A percentile compares a stretch with the other conserved stretches of the same genome.
Evolutionary conservation across 2,888 invertebrate genomes (phyloP).

Genomic region (Apotomis betuletana): DNA sequence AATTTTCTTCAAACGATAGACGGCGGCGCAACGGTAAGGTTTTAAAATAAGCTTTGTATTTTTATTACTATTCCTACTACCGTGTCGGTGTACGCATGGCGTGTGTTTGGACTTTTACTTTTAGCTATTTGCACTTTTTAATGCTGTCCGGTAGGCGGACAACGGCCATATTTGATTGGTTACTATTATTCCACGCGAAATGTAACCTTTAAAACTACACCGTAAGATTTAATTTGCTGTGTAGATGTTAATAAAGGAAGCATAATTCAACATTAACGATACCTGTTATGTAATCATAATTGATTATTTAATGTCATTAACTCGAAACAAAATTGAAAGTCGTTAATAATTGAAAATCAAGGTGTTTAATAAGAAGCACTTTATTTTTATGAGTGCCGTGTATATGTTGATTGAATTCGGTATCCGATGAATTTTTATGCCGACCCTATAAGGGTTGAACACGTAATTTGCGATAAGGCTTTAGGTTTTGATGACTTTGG

Average conservation of each 20-base stretch:
- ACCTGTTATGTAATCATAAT: slow-evolving; percentile 29
- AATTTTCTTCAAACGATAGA: not conserved
- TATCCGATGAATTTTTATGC: slow-evolving; percentile 60
- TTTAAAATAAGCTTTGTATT: slow-evolving; percentile 17
- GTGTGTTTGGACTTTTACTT: slow-evolving; percentile 71
- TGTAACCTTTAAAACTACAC: not conserved
- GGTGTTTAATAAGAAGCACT: slow-evolving; percentile 33
- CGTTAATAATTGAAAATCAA: slow-evolving; percentile 44
- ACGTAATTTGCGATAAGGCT: slow-evolving; percentile 56
- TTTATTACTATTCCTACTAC: slow-evolving; percentile 22
- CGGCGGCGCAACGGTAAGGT: slow-evolving; percentile 10
- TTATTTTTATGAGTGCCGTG: slow-evolving; percentile 41
- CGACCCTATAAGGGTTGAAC: slow-evolving; percentile 54
- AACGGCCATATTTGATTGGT: slow-evolving; percentile 16
- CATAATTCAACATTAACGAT: slow-evolving; percentile 13
- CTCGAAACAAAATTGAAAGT: slow-evolving; percentile 44
- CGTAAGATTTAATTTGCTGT: slow-evolving; percentile 2
- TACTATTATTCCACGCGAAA: not conserved
- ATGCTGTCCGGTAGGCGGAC: slow-evolving; percentile 30
- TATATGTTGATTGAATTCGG: slow-evolving; percentile 58
- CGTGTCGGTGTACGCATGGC: slow-evolving; percentile 14
- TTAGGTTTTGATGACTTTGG: slow-evolving; percentile 48
- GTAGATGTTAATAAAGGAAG: slow-evolving; percentile 3
- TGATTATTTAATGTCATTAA: slow-evolving; percentile 31
- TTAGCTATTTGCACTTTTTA: slow-evolving; percentile 48